phyloP scores from a whole-genome alignment of 2,888 invertebrate genomes.

The Sesia bembeciformis region DNA sequence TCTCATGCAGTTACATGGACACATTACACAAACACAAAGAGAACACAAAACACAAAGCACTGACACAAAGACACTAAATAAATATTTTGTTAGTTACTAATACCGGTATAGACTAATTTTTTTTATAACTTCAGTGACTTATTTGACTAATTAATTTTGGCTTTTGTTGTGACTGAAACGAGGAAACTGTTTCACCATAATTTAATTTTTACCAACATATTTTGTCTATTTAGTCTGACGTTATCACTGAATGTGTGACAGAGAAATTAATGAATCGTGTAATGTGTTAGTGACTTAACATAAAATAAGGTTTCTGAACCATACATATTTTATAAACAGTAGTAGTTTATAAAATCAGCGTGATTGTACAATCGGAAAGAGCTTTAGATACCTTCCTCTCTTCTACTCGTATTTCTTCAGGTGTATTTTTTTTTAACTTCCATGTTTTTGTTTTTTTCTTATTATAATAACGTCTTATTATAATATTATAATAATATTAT shows the following conservation, averaged over 20 bases:
- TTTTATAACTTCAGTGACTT: background rate
- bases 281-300: no score
- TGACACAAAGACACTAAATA: background rate
- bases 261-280: no score
- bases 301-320: no score
- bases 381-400: no score
- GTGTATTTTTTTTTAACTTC: no score
- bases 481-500: no score
- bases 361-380: no score
- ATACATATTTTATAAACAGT: no score
- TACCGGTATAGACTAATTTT: background rate
- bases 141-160: conserved; percentile 32
- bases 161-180: conserved; percentile 40
- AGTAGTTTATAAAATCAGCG: no score
- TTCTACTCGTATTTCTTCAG: no score
- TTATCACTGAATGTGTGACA: background rate
- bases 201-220: background rate
- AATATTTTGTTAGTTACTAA: background rate
- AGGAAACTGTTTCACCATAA: background rate
- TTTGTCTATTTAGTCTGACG: background rate
- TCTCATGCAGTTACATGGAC: conserved; percentile 34
- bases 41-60: conserved; percentile 16
- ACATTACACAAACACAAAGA: conserved; percentile 30
- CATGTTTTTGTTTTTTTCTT: no score
- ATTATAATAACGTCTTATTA: no score